phyloP scores from a whole-genome alignment of 2,888 invertebrate genomes.

The Pyrrhia umbra region DNA sequence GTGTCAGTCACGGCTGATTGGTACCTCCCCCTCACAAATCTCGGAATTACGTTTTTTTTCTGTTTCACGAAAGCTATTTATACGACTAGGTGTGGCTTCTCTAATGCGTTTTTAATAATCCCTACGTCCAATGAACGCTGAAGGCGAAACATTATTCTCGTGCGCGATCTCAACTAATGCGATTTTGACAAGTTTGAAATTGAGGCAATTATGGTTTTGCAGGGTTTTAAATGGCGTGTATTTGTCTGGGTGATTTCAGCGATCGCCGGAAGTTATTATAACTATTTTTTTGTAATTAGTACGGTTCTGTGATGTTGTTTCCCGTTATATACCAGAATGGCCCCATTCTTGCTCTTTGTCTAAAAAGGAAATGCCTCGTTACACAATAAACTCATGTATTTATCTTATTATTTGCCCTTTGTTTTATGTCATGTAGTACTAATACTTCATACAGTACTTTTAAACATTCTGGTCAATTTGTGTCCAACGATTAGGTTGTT shows the following conservation, averaged over 20 bases:
- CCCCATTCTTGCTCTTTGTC: constrained; percentile 2
- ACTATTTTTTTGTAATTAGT: constrained; percentile 50
- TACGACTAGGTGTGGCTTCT: constrained; percentile 83
- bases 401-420: neutral
- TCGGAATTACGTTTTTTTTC: constrained; percentile 85
- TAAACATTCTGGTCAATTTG: neutral
- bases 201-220: constrained; percentile 87
- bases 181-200: constrained; percentile 90
- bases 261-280: constrained; percentile 75
- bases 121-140: constrained; percentile 84
- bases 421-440: neutral
- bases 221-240: constrained; percentile 82
- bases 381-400: neutral
- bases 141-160: constrained; percentile 82
- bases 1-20: constrained; percentile 88
- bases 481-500: no score
- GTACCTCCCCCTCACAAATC: constrained; percentile 82
- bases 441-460: no score
- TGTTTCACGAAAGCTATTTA: constrained; percentile 82
- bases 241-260: constrained; percentile 76
- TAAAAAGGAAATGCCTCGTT: neutral
- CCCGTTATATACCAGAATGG: constrained; percentile 6
- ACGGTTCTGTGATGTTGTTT: constrained; percentile 21
- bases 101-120: constrained; percentile 90
- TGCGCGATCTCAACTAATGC: constrained; percentile 84